Evolutionary conservation across 2,797 vertebrate genomes (phyloP).

Genomic region (Gallinago stenura): DNA sequence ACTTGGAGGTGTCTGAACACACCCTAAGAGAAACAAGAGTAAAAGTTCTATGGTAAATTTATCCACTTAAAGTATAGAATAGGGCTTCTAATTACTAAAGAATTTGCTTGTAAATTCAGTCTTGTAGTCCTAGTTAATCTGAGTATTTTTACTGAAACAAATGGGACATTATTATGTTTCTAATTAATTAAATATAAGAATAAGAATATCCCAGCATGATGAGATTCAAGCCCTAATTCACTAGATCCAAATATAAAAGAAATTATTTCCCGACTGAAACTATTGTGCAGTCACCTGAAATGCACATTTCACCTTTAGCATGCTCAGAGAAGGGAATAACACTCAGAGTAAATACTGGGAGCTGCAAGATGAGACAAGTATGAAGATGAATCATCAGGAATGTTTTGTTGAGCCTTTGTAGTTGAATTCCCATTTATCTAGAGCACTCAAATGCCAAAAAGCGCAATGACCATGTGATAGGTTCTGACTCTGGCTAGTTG

Average conservation of each 20-base stretch:
- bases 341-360: background rate
- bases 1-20: background rate
- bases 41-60: background rate
- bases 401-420: constrained; percentile 19
- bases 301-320: background rate
- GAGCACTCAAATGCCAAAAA: constrained; percentile 13
- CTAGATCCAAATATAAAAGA: background rate
- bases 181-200: background rate
- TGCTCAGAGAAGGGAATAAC: background rate
- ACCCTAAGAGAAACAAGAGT: background rate
- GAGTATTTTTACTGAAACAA: background rate
- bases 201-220: background rate
- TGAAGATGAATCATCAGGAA: constrained; percentile 36
- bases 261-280: background rate
- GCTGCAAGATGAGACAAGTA: constrained; percentile 36
- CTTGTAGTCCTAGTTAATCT: background rate
- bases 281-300: background rate
- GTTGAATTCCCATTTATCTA: background rate
- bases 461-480: background rate
- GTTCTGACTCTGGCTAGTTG: background rate
- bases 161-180: background rate
- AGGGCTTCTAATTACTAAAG: background rate
- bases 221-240: background rate
- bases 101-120: background rate
- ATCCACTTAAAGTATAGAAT: background rate